Conservation (phyloP, 2,113 vertebrate species). For the Solenodon paradoxus region DNA sequence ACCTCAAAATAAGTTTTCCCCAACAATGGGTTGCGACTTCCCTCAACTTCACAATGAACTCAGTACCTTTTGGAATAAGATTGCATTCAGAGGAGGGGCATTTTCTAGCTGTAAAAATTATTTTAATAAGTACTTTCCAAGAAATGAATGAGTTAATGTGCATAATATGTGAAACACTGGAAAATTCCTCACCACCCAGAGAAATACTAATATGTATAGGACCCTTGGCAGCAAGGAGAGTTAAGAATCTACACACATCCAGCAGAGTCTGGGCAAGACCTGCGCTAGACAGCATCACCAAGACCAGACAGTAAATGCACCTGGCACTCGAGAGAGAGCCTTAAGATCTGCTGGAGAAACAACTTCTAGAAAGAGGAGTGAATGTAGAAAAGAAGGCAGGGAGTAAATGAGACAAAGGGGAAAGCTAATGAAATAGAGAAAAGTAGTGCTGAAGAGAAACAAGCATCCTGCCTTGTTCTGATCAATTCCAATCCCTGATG, state of each 20-base stretch:
- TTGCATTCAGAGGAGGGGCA: not conserved
- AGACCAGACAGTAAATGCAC: not conserved
- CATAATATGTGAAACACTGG: not conserved
- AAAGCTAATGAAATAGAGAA: not conserved
- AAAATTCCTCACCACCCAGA: not conserved
- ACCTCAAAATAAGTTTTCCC: not conserved
- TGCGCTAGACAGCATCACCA: too few species aligned
- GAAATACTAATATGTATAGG: not conserved
- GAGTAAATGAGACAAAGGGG: not conserved
- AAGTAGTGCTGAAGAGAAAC: not conserved
- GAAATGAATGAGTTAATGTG: not conserved
- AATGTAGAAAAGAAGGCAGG: not conserved
- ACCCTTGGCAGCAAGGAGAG: not conserved
- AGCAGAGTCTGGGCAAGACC: not conserved
- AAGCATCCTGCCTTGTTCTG: not conserved
- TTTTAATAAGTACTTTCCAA: not conserved
- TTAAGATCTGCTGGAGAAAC: not conserved
- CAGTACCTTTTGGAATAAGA: not conserved
- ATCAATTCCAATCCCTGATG: not conserved
- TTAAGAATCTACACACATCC: not conserved
- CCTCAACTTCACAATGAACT: not conserved
- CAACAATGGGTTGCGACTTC: not conserved
- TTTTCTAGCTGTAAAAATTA: not conserved
- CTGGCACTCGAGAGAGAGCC: not conserved
- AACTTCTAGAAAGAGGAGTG: not conserved